These are phyloP conservation scores for Neoascia interrupta DNA, from an alignment of 2,888 invertebrate genomes.

Conservation along the genomic window DNA sequence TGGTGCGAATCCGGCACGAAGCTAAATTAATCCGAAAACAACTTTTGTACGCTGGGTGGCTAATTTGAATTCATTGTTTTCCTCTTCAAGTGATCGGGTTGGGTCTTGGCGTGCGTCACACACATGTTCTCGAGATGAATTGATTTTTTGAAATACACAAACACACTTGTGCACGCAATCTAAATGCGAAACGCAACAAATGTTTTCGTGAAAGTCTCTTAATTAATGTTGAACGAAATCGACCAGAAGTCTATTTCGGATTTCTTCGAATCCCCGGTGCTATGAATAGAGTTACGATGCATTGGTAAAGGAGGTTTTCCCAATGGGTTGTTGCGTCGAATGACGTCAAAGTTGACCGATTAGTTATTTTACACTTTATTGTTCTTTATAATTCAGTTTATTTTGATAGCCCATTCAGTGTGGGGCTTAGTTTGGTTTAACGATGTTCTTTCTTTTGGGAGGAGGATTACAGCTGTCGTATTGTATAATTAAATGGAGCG, in stretches of 20 bases:
- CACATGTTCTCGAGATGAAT: conserved; percentile 42
- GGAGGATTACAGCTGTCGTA: too few species aligned
- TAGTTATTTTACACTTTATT: conserved; percentile 42
- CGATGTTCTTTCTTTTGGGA: too few species aligned
- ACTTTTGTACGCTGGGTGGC: conserved; percentile 27
- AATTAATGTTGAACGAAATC: too few species aligned
- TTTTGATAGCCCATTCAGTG: conserved; percentile 20
- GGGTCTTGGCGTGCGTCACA: conserved; percentile 57
- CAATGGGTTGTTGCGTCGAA: conserved; percentile 18
- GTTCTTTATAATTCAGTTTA: conserved; percentile 26
- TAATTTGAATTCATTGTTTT: conserved; percentile 52
- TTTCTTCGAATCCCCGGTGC: not conserved
- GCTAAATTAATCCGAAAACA: conserved; percentile 46
- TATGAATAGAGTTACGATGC: conserved; percentile 5
- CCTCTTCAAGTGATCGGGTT: too few species aligned
- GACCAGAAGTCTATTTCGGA: conserved; percentile 42
- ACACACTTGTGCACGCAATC: conserved; percentile 51
- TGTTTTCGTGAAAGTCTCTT: conserved; percentile 29
- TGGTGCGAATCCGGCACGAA: not conserved
- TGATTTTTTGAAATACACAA: conserved; percentile 38
- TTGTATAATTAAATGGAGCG: not conserved
- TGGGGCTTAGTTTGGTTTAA: not conserved
- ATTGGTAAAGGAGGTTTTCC: conserved; percentile 16
- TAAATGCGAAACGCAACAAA: conserved; percentile 25
- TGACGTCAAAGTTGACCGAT: conserved; percentile 66